phyloP scores from a whole-genome alignment of 1,140 invertebrate genomes.

The Caenorhabditis briggsae region DNA sequence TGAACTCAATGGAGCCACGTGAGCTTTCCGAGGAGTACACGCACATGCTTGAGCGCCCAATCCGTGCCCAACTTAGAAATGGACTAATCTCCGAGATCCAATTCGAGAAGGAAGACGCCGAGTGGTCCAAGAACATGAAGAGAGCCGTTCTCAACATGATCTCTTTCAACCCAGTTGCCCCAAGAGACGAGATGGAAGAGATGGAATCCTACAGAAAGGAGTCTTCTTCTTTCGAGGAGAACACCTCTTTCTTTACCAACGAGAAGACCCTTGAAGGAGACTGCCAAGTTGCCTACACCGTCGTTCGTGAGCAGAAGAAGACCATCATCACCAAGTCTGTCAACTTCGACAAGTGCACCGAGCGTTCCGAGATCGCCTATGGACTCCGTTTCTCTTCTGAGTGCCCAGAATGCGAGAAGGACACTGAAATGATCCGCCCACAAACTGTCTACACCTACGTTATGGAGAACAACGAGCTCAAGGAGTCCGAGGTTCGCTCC shows the following conservation, averaged over 20 bases:
- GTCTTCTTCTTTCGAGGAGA: background rate
- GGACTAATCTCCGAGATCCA: conserved; percentile 64
- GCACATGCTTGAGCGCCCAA: conserved; percentile 58
- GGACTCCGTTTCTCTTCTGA: conserved; percentile 61
- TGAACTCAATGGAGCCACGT: conserved; percentile 56
- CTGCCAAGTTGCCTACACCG: conserved; percentile 61
- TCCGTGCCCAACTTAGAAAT: conserved; percentile 51
- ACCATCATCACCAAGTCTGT: conserved; percentile 71
- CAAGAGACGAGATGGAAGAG: conserved; percentile 48
- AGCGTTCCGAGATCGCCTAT: conserved; percentile 67
- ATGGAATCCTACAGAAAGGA: background rate
- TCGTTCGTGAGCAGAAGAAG: conserved; percentile 50
- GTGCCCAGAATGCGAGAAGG: conserved; percentile 48
- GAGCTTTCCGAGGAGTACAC: conserved; percentile 57
- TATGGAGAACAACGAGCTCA: conserved; percentile 45
- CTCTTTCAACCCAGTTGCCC: conserved; percentile 56
- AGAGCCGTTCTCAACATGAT: conserved; percentile 65
- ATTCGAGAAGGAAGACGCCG: conserved; percentile 56
- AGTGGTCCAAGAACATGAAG: conserved; percentile 65
- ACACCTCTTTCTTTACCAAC: conserved; percentile 43
- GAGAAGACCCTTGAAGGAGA: conserved; percentile 64
- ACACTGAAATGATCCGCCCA: conserved; percentile 35
- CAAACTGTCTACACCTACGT: conserved; percentile 57
- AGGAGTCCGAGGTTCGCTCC: conserved; percentile 51
- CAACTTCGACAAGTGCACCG: conserved; percentile 74